A percentile compares a stretch with the other conserved stretches of the same genome.
Conservation (phyloP, 2,888 invertebrate species). For the Eremobia ochroleuca region DNA sequence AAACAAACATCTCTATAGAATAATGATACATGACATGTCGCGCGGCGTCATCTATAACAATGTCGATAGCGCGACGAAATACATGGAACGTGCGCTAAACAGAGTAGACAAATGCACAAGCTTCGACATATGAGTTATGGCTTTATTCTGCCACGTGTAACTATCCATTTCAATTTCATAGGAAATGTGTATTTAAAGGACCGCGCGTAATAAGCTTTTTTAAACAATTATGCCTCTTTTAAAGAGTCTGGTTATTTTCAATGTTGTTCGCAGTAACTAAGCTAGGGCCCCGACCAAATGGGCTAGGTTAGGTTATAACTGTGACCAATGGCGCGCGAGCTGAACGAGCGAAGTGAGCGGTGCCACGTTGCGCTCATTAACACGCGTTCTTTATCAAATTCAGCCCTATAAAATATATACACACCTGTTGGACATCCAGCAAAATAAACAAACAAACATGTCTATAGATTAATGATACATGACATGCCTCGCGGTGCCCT, state of each 20-base stretch:
- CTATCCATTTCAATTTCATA: not conserved
- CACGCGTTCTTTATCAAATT: slow-evolving; percentile 5
- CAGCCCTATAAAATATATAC: not conserved
- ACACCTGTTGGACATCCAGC: not conserved
- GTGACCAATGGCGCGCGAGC: not conserved
- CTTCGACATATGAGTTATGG: slow-evolving; percentile 7
- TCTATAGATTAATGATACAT: slow-evolving; percentile 10
- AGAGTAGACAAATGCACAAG: slow-evolving; percentile 40
- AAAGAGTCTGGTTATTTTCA: not conserved
- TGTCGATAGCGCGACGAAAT: slow-evolving; percentile 32
- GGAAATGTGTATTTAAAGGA: too few relatives aligned
- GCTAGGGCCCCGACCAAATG: not conserved
- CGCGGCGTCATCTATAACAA: slow-evolving; percentile 18
- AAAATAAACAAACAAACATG: slow-evolving; percentile 5
- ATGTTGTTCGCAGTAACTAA: not conserved
- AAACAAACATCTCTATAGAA: slow-evolving; percentile 9
- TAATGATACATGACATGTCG: slow-evolving; percentile 5
- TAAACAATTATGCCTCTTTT: too few relatives aligned
- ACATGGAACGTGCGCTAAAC: slow-evolving; percentile 21
- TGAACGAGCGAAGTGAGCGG: not conserved
- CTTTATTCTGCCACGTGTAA: slow-evolving; percentile 31
- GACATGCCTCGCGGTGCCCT: slow-evolving; percentile 4
- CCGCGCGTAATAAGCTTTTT: not conserved
- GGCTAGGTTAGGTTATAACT: not conserved
- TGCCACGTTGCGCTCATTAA: not conserved